A percentile compares a stretch with the other conserved stretches of the same genome.
Conservation (phyloP, 2,888 invertebrate genomes). For the Ecliptopera silaceata region DNA sequence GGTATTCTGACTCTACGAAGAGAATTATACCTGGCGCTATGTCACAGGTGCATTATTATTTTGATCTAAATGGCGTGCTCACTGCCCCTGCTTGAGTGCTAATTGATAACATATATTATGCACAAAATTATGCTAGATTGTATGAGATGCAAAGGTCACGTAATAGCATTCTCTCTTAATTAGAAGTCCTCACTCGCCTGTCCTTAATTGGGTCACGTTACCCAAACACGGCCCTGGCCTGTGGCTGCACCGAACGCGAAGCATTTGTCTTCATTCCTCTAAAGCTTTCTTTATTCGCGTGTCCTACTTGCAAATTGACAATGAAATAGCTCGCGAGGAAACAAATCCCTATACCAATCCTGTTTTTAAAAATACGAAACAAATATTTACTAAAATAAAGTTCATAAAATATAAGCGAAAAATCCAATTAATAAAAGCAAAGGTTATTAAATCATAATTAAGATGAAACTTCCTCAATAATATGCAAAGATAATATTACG, state of each 20-base stretch:
- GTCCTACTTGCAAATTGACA: conserved; percentile 32
- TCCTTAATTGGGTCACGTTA: conserved; percentile 23
- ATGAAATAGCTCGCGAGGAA: conserved; percentile 20
- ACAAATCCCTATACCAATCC: not conserved
- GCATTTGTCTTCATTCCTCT: conserved; percentile 39
- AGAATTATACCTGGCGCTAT: no score
- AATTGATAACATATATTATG: no score
- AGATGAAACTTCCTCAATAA: conserved; percentile 23
- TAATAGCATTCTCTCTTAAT: not conserved
- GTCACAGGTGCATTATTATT: no score
- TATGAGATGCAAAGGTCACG: not conserved
- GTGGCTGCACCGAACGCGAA: conserved; percentile 6
- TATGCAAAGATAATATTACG: conserved; percentile 24
- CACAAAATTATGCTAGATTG: no score
- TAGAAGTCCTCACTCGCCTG: not conserved
- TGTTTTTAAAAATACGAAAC: not conserved
- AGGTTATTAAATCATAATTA: conserved; percentile 28
- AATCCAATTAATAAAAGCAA: conserved; percentile 16
- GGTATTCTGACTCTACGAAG: no score
- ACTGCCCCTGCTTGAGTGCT: no score
- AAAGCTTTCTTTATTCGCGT: conserved; percentile 33
- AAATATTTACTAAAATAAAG: not conserved
- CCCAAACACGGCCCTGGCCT: conserved; percentile 12
- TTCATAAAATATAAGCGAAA: conserved; percentile 10
- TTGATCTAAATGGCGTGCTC: no score